Evolutionary conservation across 2,113 vertebrate species (phyloP), one percentile per base, ranked within the genome.

Genomic region (Centropus bengalensis): DNA sequence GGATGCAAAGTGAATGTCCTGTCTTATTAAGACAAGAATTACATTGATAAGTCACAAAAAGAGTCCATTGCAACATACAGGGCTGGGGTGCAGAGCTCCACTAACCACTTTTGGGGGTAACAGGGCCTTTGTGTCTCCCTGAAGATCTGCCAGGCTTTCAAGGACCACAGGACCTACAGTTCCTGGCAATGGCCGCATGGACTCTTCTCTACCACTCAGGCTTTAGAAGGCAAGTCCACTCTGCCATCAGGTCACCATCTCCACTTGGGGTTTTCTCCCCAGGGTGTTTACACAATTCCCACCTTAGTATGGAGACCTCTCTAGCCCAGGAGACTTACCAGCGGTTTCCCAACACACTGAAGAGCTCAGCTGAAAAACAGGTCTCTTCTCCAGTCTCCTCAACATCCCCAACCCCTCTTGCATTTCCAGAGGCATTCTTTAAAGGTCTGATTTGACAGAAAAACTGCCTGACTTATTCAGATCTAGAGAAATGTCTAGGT

Each of bases 391-490:
- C 38, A 7, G 1, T 26, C 78, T 82, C 92, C 73, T 89, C 66
- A 54, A 44, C 36, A 67, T 14, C 49, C 51, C 28, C 67, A 58
- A 32, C 33, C 24, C 24, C 38, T 83, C 68, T 30, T 32, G 30
- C 40, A 76, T 67, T 89, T 85, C 82, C 83, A 52, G 86, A 49
- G 44, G 26, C 49, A 70, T 71, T 79, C 71, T 86, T 92, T 89
- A 90, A 54, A 96, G 88, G 70, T 36, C 59, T 91, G 62, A 94
- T 94, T 95, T 87, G 69, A 92, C 87, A 90, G 87, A 44, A 93
- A 93, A 82, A 56, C 30, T 45, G 49, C 66, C 54, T 82, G 70
- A n/a, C 32, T 38, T 93, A 82, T 89, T 96, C 62, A 92, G 87
- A 84, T 66, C 73, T 73, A 90, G 77, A 94, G 85, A 91, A 91